Percentiles rank a stretch among this genome's conserved stretches.
Evolutionary conservation across 2,113 vertebrate species (phyloP).

Genomic region (Cyprinus carpio): DNA sequence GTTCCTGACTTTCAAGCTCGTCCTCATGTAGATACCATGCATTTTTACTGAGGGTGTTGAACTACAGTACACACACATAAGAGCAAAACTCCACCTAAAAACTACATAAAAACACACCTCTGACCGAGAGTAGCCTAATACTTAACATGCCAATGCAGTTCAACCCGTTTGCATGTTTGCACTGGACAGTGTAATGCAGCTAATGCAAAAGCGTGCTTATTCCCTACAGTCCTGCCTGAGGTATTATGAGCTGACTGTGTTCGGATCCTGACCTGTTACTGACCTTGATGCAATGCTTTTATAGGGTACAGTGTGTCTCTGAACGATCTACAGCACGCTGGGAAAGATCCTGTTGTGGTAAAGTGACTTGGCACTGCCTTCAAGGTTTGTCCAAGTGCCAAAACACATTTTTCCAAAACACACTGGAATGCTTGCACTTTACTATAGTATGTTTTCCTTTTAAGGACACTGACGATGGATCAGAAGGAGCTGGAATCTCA

Average conservation of each 20-base stretch:
- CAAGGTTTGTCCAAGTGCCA: constrained; percentile 61
- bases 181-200: neutral
- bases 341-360: constrained; percentile 63
- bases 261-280: neutral
- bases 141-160: neutral
- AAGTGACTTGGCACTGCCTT: constrained; percentile 70
- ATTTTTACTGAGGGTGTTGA: constrained; percentile 15
- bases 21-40: constrained; percentile 14
- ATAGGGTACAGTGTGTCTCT: constrained; percentile 60
- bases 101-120: neutral
- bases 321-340: constrained; percentile 58
- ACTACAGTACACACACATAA: neutral
- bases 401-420: constrained; percentile 37
- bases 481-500: neutral
- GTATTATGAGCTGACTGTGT: neutral
- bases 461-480: neutral
- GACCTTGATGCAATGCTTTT: constrained; percentile 51
- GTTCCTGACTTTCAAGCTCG: constrained; percentile 44
- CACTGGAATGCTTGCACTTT: neutral
- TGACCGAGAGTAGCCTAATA: neutral
- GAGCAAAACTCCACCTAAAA: constrained; percentile 6
- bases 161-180: neutral
- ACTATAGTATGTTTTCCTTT: constrained; percentile 2
- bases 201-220: constrained; percentile 13
- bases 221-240: neutral